Evolutionary conservation across 2,113 vertebrate genomes (phyloP).

Genomic region (Vulpes ferrilata): DNA sequence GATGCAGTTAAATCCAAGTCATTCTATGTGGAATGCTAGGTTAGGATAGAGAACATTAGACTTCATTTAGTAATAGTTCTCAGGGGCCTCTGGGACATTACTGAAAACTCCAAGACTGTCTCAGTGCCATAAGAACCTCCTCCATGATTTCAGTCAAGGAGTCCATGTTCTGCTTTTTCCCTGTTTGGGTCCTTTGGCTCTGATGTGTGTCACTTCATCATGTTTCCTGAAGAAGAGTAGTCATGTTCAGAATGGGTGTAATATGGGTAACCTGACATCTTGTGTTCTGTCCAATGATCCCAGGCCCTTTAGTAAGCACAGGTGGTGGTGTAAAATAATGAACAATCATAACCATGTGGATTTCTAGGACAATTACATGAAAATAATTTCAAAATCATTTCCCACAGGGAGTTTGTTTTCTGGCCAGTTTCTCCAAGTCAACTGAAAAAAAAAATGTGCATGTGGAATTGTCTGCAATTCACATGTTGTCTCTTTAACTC

Average conservation of each 20-base stretch:
- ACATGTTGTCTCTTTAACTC: neutral
- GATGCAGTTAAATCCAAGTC: neutral
- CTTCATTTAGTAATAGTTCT: neutral
- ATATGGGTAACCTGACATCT: neutral
- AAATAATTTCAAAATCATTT: neutral
- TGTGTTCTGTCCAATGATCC: neutral
- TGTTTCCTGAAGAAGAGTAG: neutral
- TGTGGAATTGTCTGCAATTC: neutral
- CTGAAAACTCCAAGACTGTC: neutral
- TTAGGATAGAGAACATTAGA: neutral
- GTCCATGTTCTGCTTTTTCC: neutral
- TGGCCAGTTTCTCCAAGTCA: neutral
- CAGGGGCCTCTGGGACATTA: neutral
- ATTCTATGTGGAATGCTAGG: neutral
- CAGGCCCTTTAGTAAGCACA: neutral
- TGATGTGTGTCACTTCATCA: neutral
- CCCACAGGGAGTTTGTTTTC: neutral
- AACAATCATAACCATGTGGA: neutral
- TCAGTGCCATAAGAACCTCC: neutral
- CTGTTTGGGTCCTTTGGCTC: neutral
- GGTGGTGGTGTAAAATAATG: neutral
- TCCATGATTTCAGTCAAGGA: neutral
- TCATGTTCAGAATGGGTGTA: neutral
- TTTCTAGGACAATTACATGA: neutral
- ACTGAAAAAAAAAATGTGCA: neutral